These are phyloP conservation scores for Lacerta bilineata DNA, from an alignment of 2,797 vertebrate species.

Conservation along the genomic window DNA sequence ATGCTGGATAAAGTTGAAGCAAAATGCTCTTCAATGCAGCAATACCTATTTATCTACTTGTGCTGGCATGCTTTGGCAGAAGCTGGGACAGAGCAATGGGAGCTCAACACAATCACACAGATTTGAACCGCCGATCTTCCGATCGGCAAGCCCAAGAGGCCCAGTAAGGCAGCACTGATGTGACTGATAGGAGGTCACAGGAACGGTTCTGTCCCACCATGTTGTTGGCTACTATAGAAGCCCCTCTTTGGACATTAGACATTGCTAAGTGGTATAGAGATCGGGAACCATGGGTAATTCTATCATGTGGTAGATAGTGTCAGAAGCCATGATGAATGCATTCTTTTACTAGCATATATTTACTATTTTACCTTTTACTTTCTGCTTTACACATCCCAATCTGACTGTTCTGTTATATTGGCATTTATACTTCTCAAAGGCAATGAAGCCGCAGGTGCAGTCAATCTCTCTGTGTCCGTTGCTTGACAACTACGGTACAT, in stretches of 20 bases:
- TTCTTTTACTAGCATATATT: neutral
- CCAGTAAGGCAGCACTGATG: no score
- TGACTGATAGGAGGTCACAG: no score
- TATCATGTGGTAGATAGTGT: neutral
- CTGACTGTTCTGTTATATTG: neutral
- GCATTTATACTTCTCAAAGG: neutral
- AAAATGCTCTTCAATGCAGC: neutral
- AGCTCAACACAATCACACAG: no score
- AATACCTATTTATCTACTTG: no score
- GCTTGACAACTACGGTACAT: neutral
- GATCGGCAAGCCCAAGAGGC: no score
- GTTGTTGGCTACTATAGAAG: no score
- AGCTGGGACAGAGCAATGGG: no score
- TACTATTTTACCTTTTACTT: neutral
- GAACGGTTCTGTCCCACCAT: no score
- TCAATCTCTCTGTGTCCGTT: neutral
- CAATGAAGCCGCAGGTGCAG: neutral
- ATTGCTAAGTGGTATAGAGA: neutral
- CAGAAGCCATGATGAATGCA: neutral
- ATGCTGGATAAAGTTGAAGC: neutral
- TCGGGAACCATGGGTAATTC: neutral
- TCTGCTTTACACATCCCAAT: neutral
- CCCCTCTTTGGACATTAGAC: no score
- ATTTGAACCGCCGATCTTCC: no score
- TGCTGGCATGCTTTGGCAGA: no score